These are phyloP conservation scores for Colostygia pectinataria DNA, from an alignment of 2,888 invertebrate species.

Conservation along the genomic window DNA sequence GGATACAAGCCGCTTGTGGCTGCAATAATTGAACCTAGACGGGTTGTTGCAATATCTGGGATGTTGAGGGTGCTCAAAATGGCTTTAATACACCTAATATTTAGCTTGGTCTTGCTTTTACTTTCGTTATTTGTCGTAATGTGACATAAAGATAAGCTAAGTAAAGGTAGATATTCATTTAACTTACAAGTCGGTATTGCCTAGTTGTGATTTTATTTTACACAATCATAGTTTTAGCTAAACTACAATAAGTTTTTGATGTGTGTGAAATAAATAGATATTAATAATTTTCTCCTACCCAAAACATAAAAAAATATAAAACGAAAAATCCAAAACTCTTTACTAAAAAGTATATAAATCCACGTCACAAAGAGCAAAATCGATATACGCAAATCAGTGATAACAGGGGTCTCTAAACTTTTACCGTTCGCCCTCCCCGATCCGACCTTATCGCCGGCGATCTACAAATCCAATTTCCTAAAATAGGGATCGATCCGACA, in stretches of 20 bases:
- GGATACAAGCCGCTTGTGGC: conserved; percentile 15
- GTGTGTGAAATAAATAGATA: too few relatives aligned
- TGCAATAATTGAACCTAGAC: conserved; percentile 22
- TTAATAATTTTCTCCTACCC: too few relatives aligned
- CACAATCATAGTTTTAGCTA: too few relatives aligned
- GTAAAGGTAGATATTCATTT: too few relatives aligned
- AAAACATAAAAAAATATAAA: neutral
- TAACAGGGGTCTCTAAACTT: conserved; percentile 70
- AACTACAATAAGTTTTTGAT: too few relatives aligned
- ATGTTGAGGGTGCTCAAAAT: conserved; percentile 8
- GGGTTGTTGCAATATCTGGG: conserved; percentile 15
- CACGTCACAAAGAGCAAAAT: conserved; percentile 56
- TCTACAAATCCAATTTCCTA: conserved; percentile 84
- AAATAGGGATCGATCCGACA: conserved; percentile 83
- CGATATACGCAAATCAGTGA: conserved; percentile 81
- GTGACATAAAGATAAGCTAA: too few relatives aligned
- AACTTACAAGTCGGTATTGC: too few relatives aligned
- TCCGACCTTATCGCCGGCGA: conserved; percentile 69
- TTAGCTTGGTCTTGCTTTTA: neutral
- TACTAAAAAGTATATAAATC: conserved; percentile 55
- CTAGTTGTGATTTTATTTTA: too few relatives aligned
- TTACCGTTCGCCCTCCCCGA: conserved; percentile 56
- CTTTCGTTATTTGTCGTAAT: too few relatives aligned
- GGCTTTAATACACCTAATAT: neutral
- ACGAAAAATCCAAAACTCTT: conserved; percentile 16